Evolutionary conservation across 1,140 invertebrate species (phyloP).

Genomic region (Armadillidium nasatum): DNA sequence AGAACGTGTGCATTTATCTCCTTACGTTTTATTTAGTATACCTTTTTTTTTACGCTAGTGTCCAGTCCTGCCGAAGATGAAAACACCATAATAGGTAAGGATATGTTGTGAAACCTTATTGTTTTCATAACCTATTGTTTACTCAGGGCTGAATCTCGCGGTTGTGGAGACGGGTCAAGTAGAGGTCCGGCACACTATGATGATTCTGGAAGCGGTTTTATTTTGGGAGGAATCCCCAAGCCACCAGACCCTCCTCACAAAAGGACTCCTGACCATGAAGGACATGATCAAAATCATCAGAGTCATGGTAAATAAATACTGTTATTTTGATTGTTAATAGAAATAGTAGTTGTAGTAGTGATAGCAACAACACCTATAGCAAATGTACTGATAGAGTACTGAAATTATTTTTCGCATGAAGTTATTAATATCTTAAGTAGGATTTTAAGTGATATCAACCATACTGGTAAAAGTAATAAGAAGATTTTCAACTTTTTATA

Average conservation of each 20-base stretch:
- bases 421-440: too few species aligned
- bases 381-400: too few species aligned
- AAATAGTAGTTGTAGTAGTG: not conserved
- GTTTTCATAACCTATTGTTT: not conserved
- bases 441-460: too few species aligned
- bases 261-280: conserved; percentile 30
- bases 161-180: conserved; percentile 41
- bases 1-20: too few species aligned
- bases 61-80: too few species aligned
- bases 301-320: not conserved
- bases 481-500: too few species aligned
- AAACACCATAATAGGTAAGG: too few species aligned
- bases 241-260: conserved; percentile 43
- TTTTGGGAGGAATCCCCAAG: conserved; percentile 34
- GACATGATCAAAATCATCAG: conserved; percentile 31
- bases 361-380: not conserved
- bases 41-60: too few species aligned
- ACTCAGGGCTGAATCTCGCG: conserved; percentile 37
- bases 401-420: too few species aligned
- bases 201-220: conserved; percentile 27
- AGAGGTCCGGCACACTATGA: conserved; percentile 32
- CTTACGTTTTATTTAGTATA: too few species aligned
- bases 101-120: too few species aligned
- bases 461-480: too few species aligned
- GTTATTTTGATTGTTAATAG: not conserved